phyloP scores from a whole-genome alignment of 2,113 vertebrate species.

The Ranitomeya variabilis region DNA sequence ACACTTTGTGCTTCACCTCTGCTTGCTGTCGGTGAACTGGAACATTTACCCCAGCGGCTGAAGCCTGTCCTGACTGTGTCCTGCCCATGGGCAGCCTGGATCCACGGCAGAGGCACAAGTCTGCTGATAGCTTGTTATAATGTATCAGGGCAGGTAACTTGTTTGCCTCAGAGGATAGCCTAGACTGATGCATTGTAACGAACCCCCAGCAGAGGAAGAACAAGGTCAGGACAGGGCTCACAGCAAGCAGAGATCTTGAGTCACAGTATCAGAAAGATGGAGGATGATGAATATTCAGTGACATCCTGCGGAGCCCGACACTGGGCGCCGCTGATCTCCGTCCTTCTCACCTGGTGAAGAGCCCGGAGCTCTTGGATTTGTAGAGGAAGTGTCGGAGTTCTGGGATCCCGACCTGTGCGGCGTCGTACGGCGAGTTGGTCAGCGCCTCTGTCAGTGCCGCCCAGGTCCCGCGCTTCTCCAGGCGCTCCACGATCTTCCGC shows the following conservation, averaged over 20 bases:
- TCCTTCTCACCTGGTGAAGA: slow-evolving; percentile 91
- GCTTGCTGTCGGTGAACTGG: neutral
- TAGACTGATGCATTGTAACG: too few species aligned
- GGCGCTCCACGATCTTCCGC: slow-evolving; percentile 86
- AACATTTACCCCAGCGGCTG: neutral
- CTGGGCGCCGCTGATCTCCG: neutral
- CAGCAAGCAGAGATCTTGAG: neutral
- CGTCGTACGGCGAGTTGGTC: slow-evolving; percentile 82
- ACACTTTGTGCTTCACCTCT: neutral
- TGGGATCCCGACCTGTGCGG: slow-evolving; percentile 87
- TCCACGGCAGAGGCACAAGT: too few species aligned
- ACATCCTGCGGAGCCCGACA: neutral
- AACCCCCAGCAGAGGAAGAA: neutral
- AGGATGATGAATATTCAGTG: too few species aligned
- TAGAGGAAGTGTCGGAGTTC: slow-evolving; percentile 97
- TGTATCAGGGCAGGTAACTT: too few species aligned
- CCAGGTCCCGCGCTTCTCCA: slow-evolving; percentile 84
- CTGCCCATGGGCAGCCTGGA: too few species aligned
- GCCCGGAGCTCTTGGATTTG: slow-evolving; percentile 96
- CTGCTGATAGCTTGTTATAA: too few species aligned
- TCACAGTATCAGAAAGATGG: too few species aligned
- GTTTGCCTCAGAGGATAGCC: too few species aligned
- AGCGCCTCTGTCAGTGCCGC: slow-evolving; percentile 83
- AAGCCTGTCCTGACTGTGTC: too few species aligned
- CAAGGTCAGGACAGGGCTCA: neutral